Evolutionary conservation across 2,888 invertebrate species (phyloP), one percentile per base, ranked within the genome.

Genomic region (Drosophila subquinaria): DNA sequence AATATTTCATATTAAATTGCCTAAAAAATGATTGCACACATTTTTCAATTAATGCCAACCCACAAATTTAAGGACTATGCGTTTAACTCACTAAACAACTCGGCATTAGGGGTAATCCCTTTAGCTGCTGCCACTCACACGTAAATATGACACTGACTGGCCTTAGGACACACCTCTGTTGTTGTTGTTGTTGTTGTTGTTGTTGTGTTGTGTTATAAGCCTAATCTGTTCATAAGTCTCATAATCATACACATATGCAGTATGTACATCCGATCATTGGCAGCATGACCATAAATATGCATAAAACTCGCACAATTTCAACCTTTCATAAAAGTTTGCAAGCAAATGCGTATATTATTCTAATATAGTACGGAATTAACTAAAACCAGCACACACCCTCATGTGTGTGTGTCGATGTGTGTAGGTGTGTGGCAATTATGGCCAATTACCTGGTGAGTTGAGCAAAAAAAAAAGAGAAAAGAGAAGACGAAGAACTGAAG

Each of bases 261-360:
- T 40, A 52, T 33, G 23, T 55, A 59, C 65, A 78, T 65, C 61
- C 74, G 69, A 74, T 77, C 66, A 63, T 66, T 64, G 68, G 53
- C 60, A 62, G 61, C 23, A 9, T 57, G 62, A 42, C 82, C 78
- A 84, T 87, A 89, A 86, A 86, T 87, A 87, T 86, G 84, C 89
- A 79, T 86, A 86, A 86, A 79, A 30, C 48, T 50, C 48, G 59
- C 48, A 82, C 78, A 88, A 82, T 82, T 82, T 85, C 48, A 61
- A 87, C 75, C 82, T 84, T 79, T 82, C 74, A 82, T 85, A 82
- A 89, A 89, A 89, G 86, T 90, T 89, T 80, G 88, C 90, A 89
- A 85, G 81, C 88, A 87, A 89, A 84, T 90, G 78, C 56, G 69
- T 77, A 86, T 72, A 88, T 90, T 90, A 88, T 90, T 87, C 89